Base-by-base conservation (phyloP, 2,797 vertebrate species). In the Cossypha dichroa region DNA sequence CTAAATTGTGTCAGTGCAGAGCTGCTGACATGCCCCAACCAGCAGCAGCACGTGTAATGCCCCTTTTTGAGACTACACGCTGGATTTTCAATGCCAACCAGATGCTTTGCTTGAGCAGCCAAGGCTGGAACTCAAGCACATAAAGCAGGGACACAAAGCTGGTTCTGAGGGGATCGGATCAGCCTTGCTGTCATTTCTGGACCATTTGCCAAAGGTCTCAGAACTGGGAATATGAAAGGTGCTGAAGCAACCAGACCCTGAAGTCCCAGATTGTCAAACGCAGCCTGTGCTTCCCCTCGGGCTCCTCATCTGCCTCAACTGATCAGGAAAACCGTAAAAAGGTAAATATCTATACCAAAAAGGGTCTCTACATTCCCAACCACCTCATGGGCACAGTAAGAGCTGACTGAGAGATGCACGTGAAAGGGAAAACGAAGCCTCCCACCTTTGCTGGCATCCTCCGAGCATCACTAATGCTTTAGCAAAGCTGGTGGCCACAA, bases 381-480 rank as follows among this genome's bases (percentile, higher is more conserved):
- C 19, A 40, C n/a, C 76, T 68, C 45, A 4, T 1, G 0, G 28
- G 63, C 75, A 79, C 34, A 29, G 1, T 8, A 29, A 75, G 25
- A 2, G 0, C 38, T 3, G 1, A 60, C 25, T 5, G 58, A 4
- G 51, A 54, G 55, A n/a, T 4, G 62, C 49, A 10, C 0, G 20
- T 19, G 43, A 43, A 45, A 49, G 55, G 48, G 58, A 40, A 75
- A 75, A 90, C 7, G 26, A 8, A 88, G 43, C 3, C 10, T 49
- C 64, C 58, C 91, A 31, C 81, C 87, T 60, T 41, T 34, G 12
- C 59, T 63, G 13, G 17, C 74, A 58, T 34, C 88, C 88, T 58
- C 62, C 0, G 1, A 40, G 59, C 13, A 66, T 33, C 62, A 13
- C 13, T 20, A 63, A 48, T 19, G 31, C 84, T 60, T 48, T 3